These are phyloP conservation scores for Lagopus muta DNA, from an alignment of 2,113 vertebrate genomes.

Conservation along the genomic window DNA sequence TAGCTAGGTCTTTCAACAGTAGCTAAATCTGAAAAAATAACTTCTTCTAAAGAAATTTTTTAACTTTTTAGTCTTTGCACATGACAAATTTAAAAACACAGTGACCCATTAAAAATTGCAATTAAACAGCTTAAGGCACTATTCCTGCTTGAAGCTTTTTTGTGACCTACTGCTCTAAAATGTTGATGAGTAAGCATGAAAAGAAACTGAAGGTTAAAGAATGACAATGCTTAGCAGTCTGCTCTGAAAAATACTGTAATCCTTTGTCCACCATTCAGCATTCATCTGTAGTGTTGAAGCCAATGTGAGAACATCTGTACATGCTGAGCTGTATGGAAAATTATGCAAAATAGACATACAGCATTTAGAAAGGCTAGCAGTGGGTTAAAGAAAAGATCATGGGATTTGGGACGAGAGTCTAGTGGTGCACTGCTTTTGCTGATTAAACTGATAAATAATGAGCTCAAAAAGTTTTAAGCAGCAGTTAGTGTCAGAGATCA, in stretches of 20 bases:
- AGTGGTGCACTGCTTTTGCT: background rate
- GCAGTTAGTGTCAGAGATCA: constrained; percentile 38
- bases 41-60: background rate
- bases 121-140: constrained; percentile 31
- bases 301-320: background rate
- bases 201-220: constrained; percentile 54
- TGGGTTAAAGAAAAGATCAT: background rate
- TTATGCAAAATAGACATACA: background rate
- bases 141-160: constrained; percentile 5
- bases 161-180: constrained; percentile 24
- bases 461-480: constrained; percentile 15
- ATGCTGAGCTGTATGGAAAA: background rate
- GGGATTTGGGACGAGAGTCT: background rate
- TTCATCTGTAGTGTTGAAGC: accelerated
- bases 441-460: constrained; percentile 21
- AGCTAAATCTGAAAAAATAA: background rate
- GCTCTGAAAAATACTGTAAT: background rate
- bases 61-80: background rate
- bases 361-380: background rate
- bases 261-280: background rate
- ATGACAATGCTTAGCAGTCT: background rate
- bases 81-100: background rate
- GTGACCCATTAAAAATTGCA: constrained; percentile 30
- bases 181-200: constrained; percentile 9
- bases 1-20: background rate